Conservation (phyloP, 2,888 invertebrate genomes). For the Ochropacha duplaris region DNA sequence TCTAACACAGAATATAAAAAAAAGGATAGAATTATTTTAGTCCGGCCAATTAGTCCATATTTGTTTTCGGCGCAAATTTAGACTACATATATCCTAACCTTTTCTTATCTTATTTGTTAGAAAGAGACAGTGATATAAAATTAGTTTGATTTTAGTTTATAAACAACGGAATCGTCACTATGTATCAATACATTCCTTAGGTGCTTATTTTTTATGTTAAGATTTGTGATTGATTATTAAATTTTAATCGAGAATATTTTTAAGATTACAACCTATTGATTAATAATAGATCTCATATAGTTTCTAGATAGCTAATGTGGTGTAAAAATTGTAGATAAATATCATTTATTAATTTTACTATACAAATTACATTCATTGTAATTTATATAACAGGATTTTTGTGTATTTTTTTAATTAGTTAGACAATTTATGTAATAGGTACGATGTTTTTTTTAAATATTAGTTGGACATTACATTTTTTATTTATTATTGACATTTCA, state of each 20-base stretch:
- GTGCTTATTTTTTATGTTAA: slow-evolving; percentile 1
- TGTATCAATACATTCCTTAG: slow-evolving; percentile 3
- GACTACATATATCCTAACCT: too few relatives aligned
- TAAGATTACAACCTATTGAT: neutral
- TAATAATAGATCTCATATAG: slow-evolving; percentile 2
- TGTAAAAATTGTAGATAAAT: slow-evolving; percentile 8
- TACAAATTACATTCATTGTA: slow-evolving; percentile 3
- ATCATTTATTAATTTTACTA: neutral
- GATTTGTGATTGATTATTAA: neutral
- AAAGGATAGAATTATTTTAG: too few relatives aligned
- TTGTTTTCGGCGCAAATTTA: too few relatives aligned
- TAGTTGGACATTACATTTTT: too few relatives aligned
- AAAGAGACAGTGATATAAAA: too few relatives aligned
- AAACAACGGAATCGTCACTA: too few relatives aligned
- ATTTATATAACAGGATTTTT: slow-evolving; percentile 15
- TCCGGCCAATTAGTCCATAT: too few relatives aligned
- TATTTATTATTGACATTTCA: too few relatives aligned
- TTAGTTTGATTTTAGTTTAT: too few relatives aligned
- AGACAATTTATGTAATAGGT: slow-evolving; percentile 7
- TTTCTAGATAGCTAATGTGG: neutral
- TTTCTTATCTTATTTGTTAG: too few relatives aligned
- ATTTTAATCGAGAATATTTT: neutral
- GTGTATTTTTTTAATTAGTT: slow-evolving; percentile 12
- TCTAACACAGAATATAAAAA: too few relatives aligned
- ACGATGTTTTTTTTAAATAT: slow-evolving; percentile 2